Evolutionary conservation across 2,113 vertebrate species (phyloP).

Genomic region (Sitta europaea): DNA sequence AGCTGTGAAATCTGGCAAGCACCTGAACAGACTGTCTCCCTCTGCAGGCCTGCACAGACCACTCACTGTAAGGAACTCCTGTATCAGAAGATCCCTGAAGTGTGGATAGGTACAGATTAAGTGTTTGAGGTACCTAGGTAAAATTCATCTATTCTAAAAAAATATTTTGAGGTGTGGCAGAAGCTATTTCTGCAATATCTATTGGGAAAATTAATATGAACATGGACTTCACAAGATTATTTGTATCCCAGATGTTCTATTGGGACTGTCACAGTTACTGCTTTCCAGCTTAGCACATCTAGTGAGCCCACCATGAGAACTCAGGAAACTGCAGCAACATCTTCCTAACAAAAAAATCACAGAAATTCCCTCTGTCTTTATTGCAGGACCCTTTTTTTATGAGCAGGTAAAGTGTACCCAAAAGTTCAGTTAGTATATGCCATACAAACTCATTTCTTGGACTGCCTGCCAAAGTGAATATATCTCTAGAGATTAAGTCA

Average conservation of each 20-base stretch:
- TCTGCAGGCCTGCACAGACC: background rate
- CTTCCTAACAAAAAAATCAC: background rate
- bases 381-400: background rate
- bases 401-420: fast-evolving
- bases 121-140: background rate
- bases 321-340: background rate
- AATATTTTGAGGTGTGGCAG: background rate
- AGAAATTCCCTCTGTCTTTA: background rate
- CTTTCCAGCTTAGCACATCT: background rate
- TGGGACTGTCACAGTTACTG: background rate
- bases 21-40: background rate
- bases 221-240: background rate
- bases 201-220: background rate
- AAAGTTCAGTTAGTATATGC: background rate
- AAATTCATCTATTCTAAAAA: background rate
- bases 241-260: background rate
- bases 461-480: background rate
- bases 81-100: background rate
- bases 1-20: background rate
- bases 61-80: background rate
- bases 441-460: background rate
- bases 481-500: background rate
- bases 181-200: background rate
- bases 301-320: background rate
- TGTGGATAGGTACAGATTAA: background rate